Evolutionary conservation across 2,113 vertebrate genomes (phyloP), one percentile per base, ranked within the genome.

Genomic region (Sebastes schlegelii): DNA sequence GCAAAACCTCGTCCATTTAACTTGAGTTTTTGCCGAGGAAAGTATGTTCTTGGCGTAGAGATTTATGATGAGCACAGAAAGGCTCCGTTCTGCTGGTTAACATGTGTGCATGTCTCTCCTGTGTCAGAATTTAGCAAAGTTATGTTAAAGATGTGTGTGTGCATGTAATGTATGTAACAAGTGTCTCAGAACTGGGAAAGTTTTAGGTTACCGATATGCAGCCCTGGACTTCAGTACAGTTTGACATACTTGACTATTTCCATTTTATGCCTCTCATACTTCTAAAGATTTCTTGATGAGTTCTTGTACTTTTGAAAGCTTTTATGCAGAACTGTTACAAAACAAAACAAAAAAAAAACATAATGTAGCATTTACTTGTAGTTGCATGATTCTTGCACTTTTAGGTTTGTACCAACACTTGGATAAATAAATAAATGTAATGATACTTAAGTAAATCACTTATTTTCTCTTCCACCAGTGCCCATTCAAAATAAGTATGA

Each of bases 81-180:
- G 64, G 5, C 40, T 70, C 57, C 21, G 7, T 5, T 45, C 48
- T 42, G 55, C 79, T 54, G 55, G 19, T 48, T n/a, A 70, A 34
- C 14, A 5, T 65, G 58, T 60, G 55, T 34, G 8, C 21, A 48
- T 57, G 11, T 67, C 64, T 70, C 12, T 57, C 19, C 19, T 65
- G 16, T 14, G 66, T 70, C 73, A 71, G 73, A 13, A 23, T 57
- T 71, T 64, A 4, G 13, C 60, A 71, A 57, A 42, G 40, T 21
- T 42, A 57, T 82, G 73, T 76, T 60, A 74, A 74, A 80, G 13
- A 46, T 3, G 0, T 42, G 42, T 64, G 23, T 75, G 42, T 46
- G 54, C 3, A 3, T 19, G 40, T 64, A 10, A 13, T 43, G 40
- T 64, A 10, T 65, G 12, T 66, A 8, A 40, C 19, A 49, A 61